Conservation (phyloP, 37 sponge, comb jelly and placozoan genomes). For the Crambe crambe region DNA sequence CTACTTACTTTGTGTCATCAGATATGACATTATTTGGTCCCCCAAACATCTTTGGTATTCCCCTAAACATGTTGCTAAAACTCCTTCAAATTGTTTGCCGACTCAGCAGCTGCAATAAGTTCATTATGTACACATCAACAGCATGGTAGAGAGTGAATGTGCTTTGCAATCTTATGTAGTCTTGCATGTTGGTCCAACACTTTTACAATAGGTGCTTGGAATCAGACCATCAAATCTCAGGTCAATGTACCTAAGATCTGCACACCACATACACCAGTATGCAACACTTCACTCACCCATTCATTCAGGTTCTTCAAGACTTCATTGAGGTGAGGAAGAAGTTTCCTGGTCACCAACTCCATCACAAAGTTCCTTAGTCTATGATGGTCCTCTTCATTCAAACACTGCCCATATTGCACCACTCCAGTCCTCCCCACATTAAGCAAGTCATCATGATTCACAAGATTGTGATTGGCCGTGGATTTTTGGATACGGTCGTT, state of each 20-base stretch:
- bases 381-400: slow-evolving; percentile 65
- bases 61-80: slow-evolving; percentile 14
- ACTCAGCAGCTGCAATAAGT: slow-evolving; percentile 21
- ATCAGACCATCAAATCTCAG: no score
- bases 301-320: slow-evolving; percentile 66
- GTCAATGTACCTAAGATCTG: no score
- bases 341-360: slow-evolving; percentile 39
- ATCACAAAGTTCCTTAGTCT: slow-evolving; percentile 52
- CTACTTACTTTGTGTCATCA: slow-evolving; percentile 27
- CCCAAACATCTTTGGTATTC: slow-evolving; percentile 26
- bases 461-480: not conserved
- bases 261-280: no score
- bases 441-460: not conserved
- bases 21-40: slow-evolving; percentile 23
- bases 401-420: slow-evolving; percentile 48
- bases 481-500: not conserved
- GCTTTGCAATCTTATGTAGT: no score
- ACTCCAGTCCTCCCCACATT: not conserved
- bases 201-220: no score
- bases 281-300: slow-evolving; percentile 54
- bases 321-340: slow-evolving; percentile 54
- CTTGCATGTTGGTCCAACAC: no score
- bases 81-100: slow-evolving; percentile 21
- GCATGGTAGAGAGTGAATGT: not conserved
- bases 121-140: not conserved